Base-by-base conservation (phyloP, 2,113 vertebrate species). In the Nothobranchius kuhntae region DNA sequence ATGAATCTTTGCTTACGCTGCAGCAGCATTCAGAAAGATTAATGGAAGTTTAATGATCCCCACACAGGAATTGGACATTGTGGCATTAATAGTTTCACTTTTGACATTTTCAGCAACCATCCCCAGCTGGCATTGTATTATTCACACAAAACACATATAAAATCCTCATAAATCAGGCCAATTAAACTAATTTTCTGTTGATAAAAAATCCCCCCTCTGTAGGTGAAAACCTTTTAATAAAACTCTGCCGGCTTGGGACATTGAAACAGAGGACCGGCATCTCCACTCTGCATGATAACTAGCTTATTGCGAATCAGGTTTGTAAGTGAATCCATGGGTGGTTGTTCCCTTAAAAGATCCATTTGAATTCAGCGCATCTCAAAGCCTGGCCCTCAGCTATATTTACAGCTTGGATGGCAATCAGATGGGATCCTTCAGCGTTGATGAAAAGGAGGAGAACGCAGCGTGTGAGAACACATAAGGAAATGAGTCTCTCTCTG, bases 361-460 rank as follows among this genome's bases (percentile, higher is more conserved):
- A 65, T 80, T 76, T 77, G 58, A 75, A 86, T 80, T 86, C 66
- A 72, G 48, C 75, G 68, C 71, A 40, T 64, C 78, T 71, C 51
- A 65, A 66, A 69, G 60, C 54, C 9, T 68, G 65, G 67, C 83
- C 66, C 66, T 66, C 61, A 60, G 73, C 62, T 77, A 65, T 64
- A 74, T 81, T 84, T 83, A 77, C 73, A 74, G 75, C 73, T 56
- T 53, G 79, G 81, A 80, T 60, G 50, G 78, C 5, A 26, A 75
- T 81, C 79, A 71, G 71, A 86, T 67, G 54, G 68, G 73, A 80
- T 80, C 73, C 67, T 83, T 70, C 57, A 59, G 80, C 68, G 81
- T 71, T 42, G 57, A 54, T 72, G 72, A 75, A 77, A 73, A 67
- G 42, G 53, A 75, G 69, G 67, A 47, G 56, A 70, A 71, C 42